phyloP scores from a whole-genome alignment of 2,888 invertebrate genomes.

The Rhyacophila evoluta region DNA sequence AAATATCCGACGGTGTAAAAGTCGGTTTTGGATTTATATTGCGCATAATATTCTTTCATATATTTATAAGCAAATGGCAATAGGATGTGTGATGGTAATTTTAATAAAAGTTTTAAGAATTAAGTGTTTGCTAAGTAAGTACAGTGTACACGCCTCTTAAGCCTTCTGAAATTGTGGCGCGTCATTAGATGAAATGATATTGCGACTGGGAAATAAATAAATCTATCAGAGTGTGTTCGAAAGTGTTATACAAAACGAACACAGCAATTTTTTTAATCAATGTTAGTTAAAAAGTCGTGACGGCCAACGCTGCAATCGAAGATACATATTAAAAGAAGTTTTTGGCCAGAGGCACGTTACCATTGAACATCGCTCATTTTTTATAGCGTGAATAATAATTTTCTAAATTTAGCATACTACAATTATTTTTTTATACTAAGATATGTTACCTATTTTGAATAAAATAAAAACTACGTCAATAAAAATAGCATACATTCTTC shows the following conservation, averaged over 20 bases:
- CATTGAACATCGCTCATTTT: neutral
- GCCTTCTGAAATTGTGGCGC: constrained; percentile 27
- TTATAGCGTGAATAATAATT: too few relatives aligned
- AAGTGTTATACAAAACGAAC: constrained; percentile 24
- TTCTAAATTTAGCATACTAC: too few relatives aligned
- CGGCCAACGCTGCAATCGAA: constrained; percentile 12
- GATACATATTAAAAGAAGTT: constrained; percentile 22
- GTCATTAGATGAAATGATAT: constrained; percentile 30
- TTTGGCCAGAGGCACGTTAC: neutral
- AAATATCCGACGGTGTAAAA: too few relatives aligned
- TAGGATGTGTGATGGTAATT: too few relatives aligned
- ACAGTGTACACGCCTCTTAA: constrained; percentile 1
- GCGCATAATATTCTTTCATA: too few relatives aligned
- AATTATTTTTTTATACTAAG: too few relatives aligned
- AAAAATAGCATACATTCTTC: too few relatives aligned
- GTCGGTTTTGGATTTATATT: too few relatives aligned
- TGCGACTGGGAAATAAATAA: constrained; percentile 18
- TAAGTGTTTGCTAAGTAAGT: neutral
- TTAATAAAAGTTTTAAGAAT: too few relatives aligned
- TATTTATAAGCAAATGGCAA: too few relatives aligned
- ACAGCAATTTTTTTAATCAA: constrained; percentile 24
- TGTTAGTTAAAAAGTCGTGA: constrained; percentile 19
- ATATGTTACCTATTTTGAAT: too few relatives aligned
- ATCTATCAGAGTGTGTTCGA: constrained; percentile 22
- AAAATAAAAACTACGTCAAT: too few relatives aligned